Percentiles rank a stretch among this genome's conserved stretches.
phyloP scores from a whole-genome alignment of 2,888 invertebrate species.

The Erpobdella octoculata region DNA sequence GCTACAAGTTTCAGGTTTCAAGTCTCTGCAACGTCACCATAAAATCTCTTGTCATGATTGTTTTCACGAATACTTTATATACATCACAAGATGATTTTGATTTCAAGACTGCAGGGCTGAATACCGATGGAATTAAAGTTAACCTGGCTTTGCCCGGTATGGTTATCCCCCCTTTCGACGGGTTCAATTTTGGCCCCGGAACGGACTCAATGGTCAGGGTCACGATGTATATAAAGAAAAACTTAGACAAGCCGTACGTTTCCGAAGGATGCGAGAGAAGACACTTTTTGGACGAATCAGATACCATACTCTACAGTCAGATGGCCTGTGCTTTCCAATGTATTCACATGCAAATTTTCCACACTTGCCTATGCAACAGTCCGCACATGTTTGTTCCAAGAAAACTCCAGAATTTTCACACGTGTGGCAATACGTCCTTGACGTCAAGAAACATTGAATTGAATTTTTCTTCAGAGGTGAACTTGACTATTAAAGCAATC shows the following conservation, averaged over 20 bases:
- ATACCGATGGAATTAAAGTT: constrained; percentile 17
- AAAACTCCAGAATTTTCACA: neutral
- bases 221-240: neutral
- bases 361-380: neutral
- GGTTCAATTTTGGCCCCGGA: constrained; percentile 14
- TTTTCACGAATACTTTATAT: constrained; percentile 11
- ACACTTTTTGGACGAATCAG: neutral
- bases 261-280: neutral
- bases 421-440: neutral
- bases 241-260: constrained; percentile 8
- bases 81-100: neutral
- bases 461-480: neutral
- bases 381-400: neutral
- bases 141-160: neutral
- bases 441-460: neutral
- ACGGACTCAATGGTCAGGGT: neutral
- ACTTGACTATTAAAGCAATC: neutral
- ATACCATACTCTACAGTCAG: neutral
- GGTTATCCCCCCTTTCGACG: neutral
- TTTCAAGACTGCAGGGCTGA: neutral
- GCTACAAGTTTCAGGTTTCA: constrained; percentile 1
- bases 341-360: neutral
- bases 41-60: neutral
- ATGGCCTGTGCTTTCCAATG: neutral
- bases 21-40: neutral